Evolutionary conservation across 2,797 vertebrate genomes (phyloP).

Genomic region (Sphenodon punctatus): DNA sequence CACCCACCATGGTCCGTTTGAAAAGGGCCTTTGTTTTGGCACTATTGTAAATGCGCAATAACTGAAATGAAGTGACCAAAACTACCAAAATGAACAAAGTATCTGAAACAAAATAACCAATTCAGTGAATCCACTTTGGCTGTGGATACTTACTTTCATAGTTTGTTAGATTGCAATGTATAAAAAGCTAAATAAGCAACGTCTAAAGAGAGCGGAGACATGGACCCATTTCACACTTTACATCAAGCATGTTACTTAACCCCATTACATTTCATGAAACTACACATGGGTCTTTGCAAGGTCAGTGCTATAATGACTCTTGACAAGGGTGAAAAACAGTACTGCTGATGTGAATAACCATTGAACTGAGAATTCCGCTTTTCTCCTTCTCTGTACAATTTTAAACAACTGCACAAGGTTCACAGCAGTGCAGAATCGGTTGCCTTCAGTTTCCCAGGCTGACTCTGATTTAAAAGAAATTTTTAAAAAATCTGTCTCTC

Average conservation of each 20-base stretch:
- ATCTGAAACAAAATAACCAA: no score
- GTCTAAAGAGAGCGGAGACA: neutral
- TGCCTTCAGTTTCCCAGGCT: neutral
- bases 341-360: fast-evolving
- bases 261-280: no score
- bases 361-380: neutral
- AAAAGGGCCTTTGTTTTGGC: no score
- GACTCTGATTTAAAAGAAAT: conserved; percentile 2
- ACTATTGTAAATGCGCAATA: no score
- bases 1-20: no score
- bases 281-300: fast-evolving
- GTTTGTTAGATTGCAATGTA: no score
- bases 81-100: no score
- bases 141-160: no score
- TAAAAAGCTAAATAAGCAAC: no score
- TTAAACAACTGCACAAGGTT: neutral
- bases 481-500: neutral
- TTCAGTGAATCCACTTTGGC: no score
- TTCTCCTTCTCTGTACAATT: fast-evolving
- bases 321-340: neutral
- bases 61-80: no score
- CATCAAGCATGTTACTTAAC: no score
- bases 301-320: neutral
- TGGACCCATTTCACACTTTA: neutral
- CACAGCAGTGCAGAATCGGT: neutral